Evolutionary conservation across 2,888 invertebrate species (phyloP), one percentile per base, ranked within the genome.

Genomic region (Loripinus fragilis): DNA sequence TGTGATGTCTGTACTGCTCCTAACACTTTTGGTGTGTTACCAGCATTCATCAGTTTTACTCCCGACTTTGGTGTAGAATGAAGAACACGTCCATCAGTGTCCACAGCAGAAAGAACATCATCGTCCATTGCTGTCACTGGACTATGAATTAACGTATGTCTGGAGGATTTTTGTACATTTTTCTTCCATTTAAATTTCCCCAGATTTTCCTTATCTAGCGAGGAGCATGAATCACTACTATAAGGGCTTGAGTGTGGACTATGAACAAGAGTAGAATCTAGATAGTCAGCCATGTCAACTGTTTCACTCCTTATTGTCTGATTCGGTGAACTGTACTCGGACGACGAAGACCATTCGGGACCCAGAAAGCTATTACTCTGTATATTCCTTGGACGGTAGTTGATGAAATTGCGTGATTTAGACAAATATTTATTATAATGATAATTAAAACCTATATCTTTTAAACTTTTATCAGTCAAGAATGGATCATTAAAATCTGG

Each of bases 361-460:
- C 45, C 25, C 23, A 77, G 71, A 42, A 81, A 75, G 70, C 28
- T 65, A 17, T 50, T 55, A 30, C 38, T 66, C n/a, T 72, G 42
- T 55, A 68, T 33, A 23, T n/a, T 64, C 25, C 70, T 78, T 8
- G 71, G 74, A 71, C 79, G 76, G 30, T 77, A 79, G 50, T 76
- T 84, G 25, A 84, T 76, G 78, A 84, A 84, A 66, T 84, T 84
- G 66, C 77, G 52, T 8, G 84, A 84, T 68, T 80, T 84, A 1
- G 84, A 79, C 45, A 84, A 71, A 74, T 84, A 84, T 73, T 84
- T 84, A 60, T 88, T 88, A 67, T 84, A 83, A 66, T 80, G 83
- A 75, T 86, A 85, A 69, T 76, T 85, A 76, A 89, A 86, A 41
- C 89, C 89, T 41, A 88, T 81, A 76, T 89, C 89, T n/a, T 73